Base-by-base conservation (phyloP, 2,888 invertebrate genomes). In the Monochamus alternatus region DNA sequence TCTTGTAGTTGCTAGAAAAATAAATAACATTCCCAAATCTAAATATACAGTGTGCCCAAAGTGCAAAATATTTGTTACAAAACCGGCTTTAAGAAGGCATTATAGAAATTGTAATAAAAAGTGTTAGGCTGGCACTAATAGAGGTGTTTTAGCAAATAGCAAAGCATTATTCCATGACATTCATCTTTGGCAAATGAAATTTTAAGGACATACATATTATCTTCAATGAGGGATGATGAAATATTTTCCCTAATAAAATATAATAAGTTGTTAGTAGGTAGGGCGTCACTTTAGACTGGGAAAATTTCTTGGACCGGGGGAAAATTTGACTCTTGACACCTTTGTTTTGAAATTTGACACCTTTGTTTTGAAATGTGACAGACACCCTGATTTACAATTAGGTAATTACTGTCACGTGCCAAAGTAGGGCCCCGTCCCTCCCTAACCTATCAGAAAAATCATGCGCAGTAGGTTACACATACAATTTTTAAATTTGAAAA, bases 231-330 rank as follows among this genome's bases (percentile, higher is more conserved):
- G 52, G 51, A 66, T 22, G 66, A 31, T 14, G 47, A 14, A 14
- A 30, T 32, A 14, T 51, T 14, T 51, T 5, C 5, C 8, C 2
- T 51, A 7, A 47, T 66, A 7, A 44, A 31, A 22, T 22, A 51
- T 12, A 52, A 66, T 51, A 30, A 66, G n/a, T 30, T 66, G 51
- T 51, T 66, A 31, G 31, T 66, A n/a, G n/a, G n/a, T n/a, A n/a
- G n/a, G n/a, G n/a, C n/a, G n/a, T n/a, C n/a, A n/a, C n/a, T n/a
- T n/a, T n/a, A n/a, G n/a, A n/a, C n/a, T n/a, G n/a, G n/a, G n/a
- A n/a, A n/a, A n/a, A n/a, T n/a, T n/a, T n/a, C n/a, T n/a, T n/a
- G n/a, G n/a, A n/a, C n/a, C n/a, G n/a, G n/a, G n/a, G n/a, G n/a
- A n/a, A n/a, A n/a, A n/a, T n/a, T n/a, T n/a, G n/a, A n/a, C n/a